Evolutionary conservation across 2,888 invertebrate genomes (phyloP).

Genomic region (Acleris cristana): DNA sequence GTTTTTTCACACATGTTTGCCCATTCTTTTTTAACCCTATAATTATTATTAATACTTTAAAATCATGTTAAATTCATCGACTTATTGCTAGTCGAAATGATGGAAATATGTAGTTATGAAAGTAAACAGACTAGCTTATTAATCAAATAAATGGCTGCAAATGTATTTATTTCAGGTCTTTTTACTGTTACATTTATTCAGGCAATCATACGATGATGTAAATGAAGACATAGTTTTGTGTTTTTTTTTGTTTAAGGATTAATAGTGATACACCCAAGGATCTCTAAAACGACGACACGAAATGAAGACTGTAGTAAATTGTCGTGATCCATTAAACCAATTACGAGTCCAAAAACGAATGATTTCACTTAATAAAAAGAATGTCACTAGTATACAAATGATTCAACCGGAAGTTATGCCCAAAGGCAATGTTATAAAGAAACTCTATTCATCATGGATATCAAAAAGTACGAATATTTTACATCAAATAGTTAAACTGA

Average conservation of each 20-base stretch:
- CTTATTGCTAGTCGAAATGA: too few species aligned
- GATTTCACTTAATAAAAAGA: constrained; percentile 7
- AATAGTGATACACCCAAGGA: constrained; percentile 6
- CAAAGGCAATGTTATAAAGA: constrained; percentile 45
- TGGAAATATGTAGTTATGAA: too few species aligned
- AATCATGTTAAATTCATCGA: too few species aligned
- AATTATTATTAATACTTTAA: too few species aligned
- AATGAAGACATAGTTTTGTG: too few species aligned
- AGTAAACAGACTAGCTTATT: too few species aligned
- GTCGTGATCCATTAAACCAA: constrained; percentile 26
- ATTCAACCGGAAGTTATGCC: constrained; percentile 46
- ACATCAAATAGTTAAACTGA: neutral
- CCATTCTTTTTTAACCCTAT: too few species aligned
- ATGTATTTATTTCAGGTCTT: too few species aligned
- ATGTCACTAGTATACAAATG: constrained; percentile 14
- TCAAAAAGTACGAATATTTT: constrained; percentile 58
- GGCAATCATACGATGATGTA: too few species aligned
- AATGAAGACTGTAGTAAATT: constrained; percentile 22
- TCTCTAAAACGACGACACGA: constrained; percentile 22
- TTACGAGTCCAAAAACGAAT: constrained; percentile 18
- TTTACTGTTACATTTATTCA: too few species aligned
- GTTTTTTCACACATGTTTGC: too few species aligned
- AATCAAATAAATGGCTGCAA: too few species aligned
- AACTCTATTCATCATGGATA: constrained; percentile 56
- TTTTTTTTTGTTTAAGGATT: neutral